Base-by-base conservation (phyloP, 1,140 invertebrate genomes). In the Brachionus plicatilis region DNA sequence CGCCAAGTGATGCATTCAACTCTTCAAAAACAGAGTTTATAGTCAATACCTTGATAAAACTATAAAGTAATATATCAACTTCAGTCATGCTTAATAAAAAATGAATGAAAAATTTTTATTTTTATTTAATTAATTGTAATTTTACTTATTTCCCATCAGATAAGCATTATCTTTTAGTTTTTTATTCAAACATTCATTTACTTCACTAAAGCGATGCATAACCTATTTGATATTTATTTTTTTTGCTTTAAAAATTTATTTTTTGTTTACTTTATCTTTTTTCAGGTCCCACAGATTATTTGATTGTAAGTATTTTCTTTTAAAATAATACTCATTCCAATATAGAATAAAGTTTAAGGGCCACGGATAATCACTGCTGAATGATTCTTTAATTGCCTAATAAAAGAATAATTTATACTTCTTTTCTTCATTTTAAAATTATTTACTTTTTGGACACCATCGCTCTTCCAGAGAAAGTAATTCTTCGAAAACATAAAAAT, bases 91-190 rank as follows among this genome's bases (percentile, higher is more conserved):
- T 82, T 60, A 17, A 60, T 43, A 53, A 37, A 45, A 4, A 20
- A 17, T 45, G 29, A 80, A 17, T 37, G 1, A 60, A 1, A 80
- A 41, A 24, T 5, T 11, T n/a, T 50, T 2, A 41, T 9, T 56
- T 37, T 80, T 12, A 75, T 45, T 20, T 20, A 6, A 37, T 37
- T 0, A 12, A 4, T 12, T 5, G 33, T 27, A 27, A n/a, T 50
- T 76, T 50, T 65, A 82, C 79, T 68, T 82, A 17, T 82, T 68
- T 82, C 65, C 79, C n/a, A 82, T 37, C 2, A 82, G 20, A 68
- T 65, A 68, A 14, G 17, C 11, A 41, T 65, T 37, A 11, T 24
- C 53, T 20, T 43, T 11, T 14, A 82, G 17, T 82, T 82, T 82
- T 47, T 41, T 82, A 14, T 82, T 47, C 12, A 82, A 47, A 60